phyloP scores from a whole-genome alignment of 1,140 invertebrate genomes.

The Elymnias hypermnestra region DNA sequence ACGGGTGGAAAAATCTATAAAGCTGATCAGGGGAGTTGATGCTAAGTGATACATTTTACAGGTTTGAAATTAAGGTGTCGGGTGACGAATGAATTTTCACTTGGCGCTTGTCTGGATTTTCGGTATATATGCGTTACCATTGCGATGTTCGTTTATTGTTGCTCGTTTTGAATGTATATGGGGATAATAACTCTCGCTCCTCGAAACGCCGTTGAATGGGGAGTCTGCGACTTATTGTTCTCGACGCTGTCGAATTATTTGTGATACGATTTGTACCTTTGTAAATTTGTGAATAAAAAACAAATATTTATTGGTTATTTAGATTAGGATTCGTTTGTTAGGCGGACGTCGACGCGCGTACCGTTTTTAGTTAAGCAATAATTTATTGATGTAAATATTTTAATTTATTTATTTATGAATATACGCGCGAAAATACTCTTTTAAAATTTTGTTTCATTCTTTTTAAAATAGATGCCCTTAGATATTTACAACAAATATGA shows the following conservation, averaged over 20 bases:
- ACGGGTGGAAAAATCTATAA: constrained; percentile 32
- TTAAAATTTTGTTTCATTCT: constrained; percentile 28
- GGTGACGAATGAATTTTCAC: constrained; percentile 37
- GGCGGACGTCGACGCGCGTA: constrained; percentile 23
- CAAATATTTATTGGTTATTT: constrained; percentile 14
- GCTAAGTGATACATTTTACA: constrained; percentile 23
- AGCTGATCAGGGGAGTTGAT: constrained; percentile 59
- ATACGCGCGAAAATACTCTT: constrained; percentile 49
- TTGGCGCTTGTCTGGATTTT: constrained; percentile 31
- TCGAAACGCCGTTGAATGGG: constrained; percentile 26
- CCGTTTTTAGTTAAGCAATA: constrained; percentile 33
- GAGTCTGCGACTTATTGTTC: constrained; percentile 66
- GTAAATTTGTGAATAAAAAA: constrained; percentile 23
- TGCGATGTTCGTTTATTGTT: constrained; percentile 21
- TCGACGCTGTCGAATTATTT: constrained; percentile 29
- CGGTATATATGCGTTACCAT: constrained; percentile 37
- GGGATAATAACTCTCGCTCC: constrained; percentile 66
- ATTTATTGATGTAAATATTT: constrained; percentile 51
- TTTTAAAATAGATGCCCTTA: too few relatives aligned
- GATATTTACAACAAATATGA: too few relatives aligned
- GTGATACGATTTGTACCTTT: constrained; percentile 32
- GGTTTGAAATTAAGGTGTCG: constrained; percentile 38
- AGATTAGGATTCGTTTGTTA: constrained; percentile 20
- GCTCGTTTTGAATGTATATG: constrained; percentile 30
- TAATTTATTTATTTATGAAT: constrained; percentile 52